phyloP scores from a whole-genome alignment of 2,888 invertebrate species.

The Athalia cordata region DNA sequence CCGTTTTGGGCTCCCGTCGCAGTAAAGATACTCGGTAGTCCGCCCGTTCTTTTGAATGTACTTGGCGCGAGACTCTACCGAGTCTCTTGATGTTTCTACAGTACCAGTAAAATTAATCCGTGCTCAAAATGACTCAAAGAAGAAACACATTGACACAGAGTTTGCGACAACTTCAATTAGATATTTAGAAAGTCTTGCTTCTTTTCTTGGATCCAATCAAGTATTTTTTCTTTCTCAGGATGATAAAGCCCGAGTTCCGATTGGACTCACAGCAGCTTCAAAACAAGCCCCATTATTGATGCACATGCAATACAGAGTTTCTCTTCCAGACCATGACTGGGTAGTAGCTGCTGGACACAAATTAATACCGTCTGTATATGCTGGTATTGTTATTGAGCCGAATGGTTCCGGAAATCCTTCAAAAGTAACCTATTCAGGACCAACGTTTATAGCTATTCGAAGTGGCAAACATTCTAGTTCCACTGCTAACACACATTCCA shows the following conservation, averaged over 20 bases:
- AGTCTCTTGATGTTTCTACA: too few species aligned
- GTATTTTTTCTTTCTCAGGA: slow-evolving; percentile 61
- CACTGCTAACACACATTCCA: slow-evolving; percentile 58
- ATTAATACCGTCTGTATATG: slow-evolving; percentile 66
- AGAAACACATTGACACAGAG: slow-evolving; percentile 56
- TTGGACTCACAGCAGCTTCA: slow-evolving; percentile 68
- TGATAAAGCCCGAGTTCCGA: slow-evolving; percentile 66
- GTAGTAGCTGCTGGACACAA: slow-evolving; percentile 61
- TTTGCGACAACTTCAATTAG: slow-evolving; percentile 58
- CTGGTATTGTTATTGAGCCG: slow-evolving; percentile 54
- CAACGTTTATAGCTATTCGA: slow-evolving; percentile 69
- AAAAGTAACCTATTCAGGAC: slow-evolving; percentile 68
- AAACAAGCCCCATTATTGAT: slow-evolving; percentile 65
- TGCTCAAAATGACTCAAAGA: slow-evolving; percentile 48
- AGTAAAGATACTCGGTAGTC: too few species aligned
- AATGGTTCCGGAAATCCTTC: slow-evolving; percentile 58
- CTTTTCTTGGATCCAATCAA: slow-evolving; percentile 50
- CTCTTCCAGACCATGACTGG: slow-evolving; percentile 63
- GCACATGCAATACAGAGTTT: slow-evolving; percentile 59
- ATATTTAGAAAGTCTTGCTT: slow-evolving; percentile 54
- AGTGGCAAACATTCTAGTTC: slow-evolving; percentile 61
- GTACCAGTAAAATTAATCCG: slow-evolving; percentile 59
- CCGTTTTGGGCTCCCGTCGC: too few species aligned
- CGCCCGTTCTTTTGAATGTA: too few species aligned
- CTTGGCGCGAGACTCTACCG: too few species aligned